A percentile compares a stretch with the other conserved stretches of the same genome.
Conservation (phyloP, 2,797 vertebrate genomes). For the Lepus oiostolus region DNA sequence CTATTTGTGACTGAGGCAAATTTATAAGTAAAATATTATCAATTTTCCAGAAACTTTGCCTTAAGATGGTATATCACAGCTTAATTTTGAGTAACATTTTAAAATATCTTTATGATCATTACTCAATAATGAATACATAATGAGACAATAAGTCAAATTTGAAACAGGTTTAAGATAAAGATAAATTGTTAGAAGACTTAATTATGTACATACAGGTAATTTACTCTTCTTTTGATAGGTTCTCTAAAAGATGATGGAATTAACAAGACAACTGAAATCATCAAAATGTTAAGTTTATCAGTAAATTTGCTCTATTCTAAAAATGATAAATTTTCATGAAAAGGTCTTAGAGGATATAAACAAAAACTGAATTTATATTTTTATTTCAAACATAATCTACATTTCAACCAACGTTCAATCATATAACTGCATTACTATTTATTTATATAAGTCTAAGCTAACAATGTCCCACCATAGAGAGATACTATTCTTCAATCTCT, state of each 20-base stretch:
- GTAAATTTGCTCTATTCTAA: too few relatives aligned
- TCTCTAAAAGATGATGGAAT: background rate
- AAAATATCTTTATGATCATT: background rate
- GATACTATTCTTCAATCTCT: background rate
- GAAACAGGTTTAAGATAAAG: background rate
- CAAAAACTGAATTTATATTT: background rate
- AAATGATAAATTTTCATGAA: too few relatives aligned
- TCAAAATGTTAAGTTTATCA: background rate
- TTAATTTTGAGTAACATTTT: background rate
- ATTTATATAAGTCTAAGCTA: background rate
- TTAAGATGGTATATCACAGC: background rate
- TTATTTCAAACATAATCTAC: too few relatives aligned
- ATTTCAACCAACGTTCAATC: too few relatives aligned
- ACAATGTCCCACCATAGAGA: background rate
- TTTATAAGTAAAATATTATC: background rate
- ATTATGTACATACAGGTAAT: background rate
- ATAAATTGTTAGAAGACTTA: background rate
- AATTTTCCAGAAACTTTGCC: background rate
- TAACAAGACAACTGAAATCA: background rate
- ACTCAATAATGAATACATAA: background rate
- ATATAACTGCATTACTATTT: background rate
- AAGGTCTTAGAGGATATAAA: background rate
- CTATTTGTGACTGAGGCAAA: background rate
- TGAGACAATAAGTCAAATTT: too few relatives aligned
- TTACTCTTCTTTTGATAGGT: background rate